phyloP scores from a whole-genome alignment of 2,113 vertebrate species.

The Tragelaphus strepsiceros region DNA sequence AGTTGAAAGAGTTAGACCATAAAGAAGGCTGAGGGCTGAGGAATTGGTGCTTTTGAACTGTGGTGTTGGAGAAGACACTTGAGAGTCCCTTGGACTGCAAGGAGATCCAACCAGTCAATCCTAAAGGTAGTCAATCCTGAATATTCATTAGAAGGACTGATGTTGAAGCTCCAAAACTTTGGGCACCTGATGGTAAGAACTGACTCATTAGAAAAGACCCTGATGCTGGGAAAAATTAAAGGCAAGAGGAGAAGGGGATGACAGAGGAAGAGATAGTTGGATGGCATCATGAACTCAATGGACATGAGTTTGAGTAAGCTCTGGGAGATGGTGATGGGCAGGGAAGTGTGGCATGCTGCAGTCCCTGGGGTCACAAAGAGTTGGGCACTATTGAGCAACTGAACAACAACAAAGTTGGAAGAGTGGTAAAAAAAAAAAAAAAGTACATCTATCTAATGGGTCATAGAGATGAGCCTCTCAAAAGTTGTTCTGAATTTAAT shows the following conservation, averaged over 20 bases:
- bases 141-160: neutral
- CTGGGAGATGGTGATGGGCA: neutral
- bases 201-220: neutral
- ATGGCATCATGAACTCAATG: neutral
- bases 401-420: neutral
- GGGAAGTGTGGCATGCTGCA: neutral
- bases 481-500: neutral
- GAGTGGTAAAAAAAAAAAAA: too few relatives aligned
- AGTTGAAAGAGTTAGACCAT: fast-evolving
- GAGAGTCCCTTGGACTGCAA: neutral
- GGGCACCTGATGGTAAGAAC: neutral
- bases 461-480: neutral
- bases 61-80: neutral
- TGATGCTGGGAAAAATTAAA: neutral
- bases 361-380: neutral
- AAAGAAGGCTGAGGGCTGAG: neutral
- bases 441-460: neutral
- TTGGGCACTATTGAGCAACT: neutral
- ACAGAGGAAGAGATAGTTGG: neutral
- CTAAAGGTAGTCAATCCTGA: neutral
- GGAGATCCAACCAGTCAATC: neutral
- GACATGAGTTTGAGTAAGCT: neutral
- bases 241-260: neutral
- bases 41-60: neutral
- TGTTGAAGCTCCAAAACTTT: neutral